Evolutionary conservation across 1,140 invertebrate species (phyloP).

Genomic region (Zophobas atratus): DNA sequence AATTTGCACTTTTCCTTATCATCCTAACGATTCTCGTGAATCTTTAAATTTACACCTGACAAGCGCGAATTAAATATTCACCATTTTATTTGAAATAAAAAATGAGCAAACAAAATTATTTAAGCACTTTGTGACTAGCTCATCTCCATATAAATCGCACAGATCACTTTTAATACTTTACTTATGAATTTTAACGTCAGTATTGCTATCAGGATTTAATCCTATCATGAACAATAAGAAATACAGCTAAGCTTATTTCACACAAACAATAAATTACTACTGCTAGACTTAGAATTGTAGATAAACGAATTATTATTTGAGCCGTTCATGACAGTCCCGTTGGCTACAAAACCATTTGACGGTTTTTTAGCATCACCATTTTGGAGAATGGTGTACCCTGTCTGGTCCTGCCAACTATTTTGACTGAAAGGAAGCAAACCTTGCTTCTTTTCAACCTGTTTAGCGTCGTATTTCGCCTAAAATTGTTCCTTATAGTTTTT

Average conservation of each 20-base stretch:
- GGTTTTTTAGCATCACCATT: conserved; percentile 34
- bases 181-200: not conserved
- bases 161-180: conserved; percentile 4
- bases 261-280: conserved; percentile 60
- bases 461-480: conserved; percentile 83
- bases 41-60: no score
- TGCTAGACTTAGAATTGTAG: conserved; percentile 49
- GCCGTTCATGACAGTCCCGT: conserved; percentile 47
- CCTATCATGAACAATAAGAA: conserved; percentile 13
- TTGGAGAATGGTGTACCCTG: conserved; percentile 48
- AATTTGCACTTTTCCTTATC: no score
- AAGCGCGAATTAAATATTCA: no score
- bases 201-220: conserved; percentile 12
- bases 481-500: conserved; percentile 58
- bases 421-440: conserved; percentile 71
- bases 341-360: conserved; percentile 50
- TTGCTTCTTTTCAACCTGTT: conserved; percentile 70
- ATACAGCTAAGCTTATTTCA: conserved; percentile 37
- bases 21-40: no score
- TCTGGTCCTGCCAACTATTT: conserved; percentile 61
- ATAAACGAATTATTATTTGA: conserved; percentile 52
- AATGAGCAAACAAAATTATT: no score
- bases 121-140: conserved; percentile 36
- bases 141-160: not conserved
- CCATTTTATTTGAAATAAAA: no score